These are phyloP conservation scores for Hydraecia micacea DNA, from an alignment of 2,888 invertebrate genomes.

Conservation along the genomic window DNA sequence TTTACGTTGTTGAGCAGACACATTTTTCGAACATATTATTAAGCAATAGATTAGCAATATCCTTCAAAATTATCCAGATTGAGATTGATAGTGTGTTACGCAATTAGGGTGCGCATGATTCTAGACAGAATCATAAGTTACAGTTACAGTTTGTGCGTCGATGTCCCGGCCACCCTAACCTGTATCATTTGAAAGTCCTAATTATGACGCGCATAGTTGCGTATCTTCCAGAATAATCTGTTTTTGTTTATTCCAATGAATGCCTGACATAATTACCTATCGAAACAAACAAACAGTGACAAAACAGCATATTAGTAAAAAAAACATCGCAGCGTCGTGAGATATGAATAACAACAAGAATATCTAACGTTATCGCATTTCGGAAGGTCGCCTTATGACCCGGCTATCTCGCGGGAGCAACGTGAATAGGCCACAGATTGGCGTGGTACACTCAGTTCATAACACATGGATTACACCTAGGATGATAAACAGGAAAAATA, in stretches of 20 bases:
- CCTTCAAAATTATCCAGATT: too few relatives aligned
- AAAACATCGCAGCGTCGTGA: constrained; percentile 1
- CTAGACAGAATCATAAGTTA: too few relatives aligned
- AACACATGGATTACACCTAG: constrained; percentile 4
- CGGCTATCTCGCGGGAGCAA: constrained; percentile 27
- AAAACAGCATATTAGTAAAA: constrained; percentile 13
- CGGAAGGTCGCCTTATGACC: constrained; percentile 75
- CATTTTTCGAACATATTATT: too few relatives aligned
- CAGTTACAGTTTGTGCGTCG: too few relatives aligned
- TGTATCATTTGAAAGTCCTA: background rate
- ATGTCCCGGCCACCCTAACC: too few relatives aligned
- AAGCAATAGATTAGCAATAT: too few relatives aligned
- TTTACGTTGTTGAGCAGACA: too few relatives aligned
- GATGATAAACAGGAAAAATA: constrained; percentile 4
- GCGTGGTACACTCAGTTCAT: background rate
- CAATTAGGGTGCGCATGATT: too few relatives aligned
- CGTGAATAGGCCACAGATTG: constrained; percentile 25
- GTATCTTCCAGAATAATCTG: background rate
- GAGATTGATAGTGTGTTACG: too few relatives aligned
- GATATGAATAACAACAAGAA: constrained; percentile 45
- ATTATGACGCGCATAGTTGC: background rate
- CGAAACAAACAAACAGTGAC: constrained; percentile 1
- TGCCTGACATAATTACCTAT: background rate
- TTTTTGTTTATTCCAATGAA: background rate
- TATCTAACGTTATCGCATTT: constrained; percentile 69